Conservation (phyloP, 2,113 vertebrate species). For the Neofelis nebulosa region DNA sequence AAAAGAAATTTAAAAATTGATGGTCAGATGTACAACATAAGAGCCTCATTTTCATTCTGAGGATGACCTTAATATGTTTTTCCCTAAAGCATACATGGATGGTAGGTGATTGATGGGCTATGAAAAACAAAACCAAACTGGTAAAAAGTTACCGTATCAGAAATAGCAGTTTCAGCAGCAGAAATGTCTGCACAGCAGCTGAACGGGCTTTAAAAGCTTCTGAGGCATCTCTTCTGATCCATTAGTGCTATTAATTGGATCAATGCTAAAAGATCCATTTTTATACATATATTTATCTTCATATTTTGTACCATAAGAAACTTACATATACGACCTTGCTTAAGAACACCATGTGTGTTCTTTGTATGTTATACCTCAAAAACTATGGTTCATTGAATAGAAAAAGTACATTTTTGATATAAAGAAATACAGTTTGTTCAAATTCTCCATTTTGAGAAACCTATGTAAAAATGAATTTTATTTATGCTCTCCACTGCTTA, state of each 20-base stretch:
- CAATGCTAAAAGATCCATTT: neutral
- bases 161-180: slow-evolving; percentile 40
- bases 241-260: neutral
- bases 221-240: neutral
- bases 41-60: slow-evolving; percentile 2
- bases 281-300: neutral
- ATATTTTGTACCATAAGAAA: neutral
- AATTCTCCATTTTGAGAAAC: slow-evolving; percentile 27
- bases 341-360: neutral
- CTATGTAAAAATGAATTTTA: neutral
- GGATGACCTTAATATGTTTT: slow-evolving; percentile 63
- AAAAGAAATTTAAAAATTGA: slow-evolving; percentile 28
- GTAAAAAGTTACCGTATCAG: slow-evolving; percentile 53
- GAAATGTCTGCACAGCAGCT: neutral
- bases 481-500: neutral
- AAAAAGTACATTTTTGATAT: neutral
- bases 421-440: neutral
- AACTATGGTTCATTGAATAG: neutral
- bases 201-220: neutral
- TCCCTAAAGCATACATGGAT: slow-evolving; percentile 54
- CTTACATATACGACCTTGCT: neutral
- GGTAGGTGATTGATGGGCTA: slow-evolving; percentile 63
- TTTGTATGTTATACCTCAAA: neutral
- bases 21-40: slow-evolving; percentile 29
- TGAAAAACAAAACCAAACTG: slow-evolving; percentile 65